phyloP scores from a whole-genome alignment of 2,888 invertebrate genomes.

The Acanthoscelides obtectus region DNA sequence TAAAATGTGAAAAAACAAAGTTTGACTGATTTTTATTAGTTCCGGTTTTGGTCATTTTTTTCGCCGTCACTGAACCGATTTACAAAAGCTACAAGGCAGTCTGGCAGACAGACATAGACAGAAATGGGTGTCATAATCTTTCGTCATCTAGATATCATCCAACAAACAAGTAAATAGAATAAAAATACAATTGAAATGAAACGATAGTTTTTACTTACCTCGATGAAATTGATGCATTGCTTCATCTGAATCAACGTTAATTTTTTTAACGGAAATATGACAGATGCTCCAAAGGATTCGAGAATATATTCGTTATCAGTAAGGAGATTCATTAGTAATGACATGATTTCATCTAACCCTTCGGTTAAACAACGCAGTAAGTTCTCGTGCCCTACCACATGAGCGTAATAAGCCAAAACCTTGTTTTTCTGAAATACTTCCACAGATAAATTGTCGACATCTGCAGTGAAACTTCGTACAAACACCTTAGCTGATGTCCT shows the following conservation, averaged over 20 bases:
- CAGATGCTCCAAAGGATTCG: constrained; percentile 21
- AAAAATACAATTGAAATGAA: too few species aligned
- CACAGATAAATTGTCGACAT: constrained; percentile 27
- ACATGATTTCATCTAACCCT: constrained; percentile 35
- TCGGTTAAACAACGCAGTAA: constrained; percentile 23
- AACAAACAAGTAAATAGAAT: too few species aligned
- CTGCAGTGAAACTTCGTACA: constrained; percentile 26
- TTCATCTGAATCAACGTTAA: constrained; percentile 43
- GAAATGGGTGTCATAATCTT: too few species aligned
- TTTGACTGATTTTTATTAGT: too few species aligned
- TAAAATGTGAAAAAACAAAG: too few species aligned
- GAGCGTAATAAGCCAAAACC: constrained; percentile 33
- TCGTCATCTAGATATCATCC: too few species aligned
- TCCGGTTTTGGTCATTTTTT: too few species aligned
- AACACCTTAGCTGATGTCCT: constrained; percentile 28
- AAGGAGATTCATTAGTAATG: constrained; percentile 37
- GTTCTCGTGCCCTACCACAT: constrained; percentile 31
- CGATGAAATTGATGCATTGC: constrained; percentile 25
- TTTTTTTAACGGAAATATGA: constrained; percentile 34
- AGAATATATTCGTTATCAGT: constrained; percentile 35
- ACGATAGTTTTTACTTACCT: constrained; percentile 21
- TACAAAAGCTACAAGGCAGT: too few species aligned
- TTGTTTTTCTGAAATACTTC: constrained; percentile 31
- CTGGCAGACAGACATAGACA: too few species aligned
- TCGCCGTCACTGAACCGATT: too few species aligned